Conservation (phyloP, 1,140 invertebrate species). For the Drosophila littoralis region DNA sequence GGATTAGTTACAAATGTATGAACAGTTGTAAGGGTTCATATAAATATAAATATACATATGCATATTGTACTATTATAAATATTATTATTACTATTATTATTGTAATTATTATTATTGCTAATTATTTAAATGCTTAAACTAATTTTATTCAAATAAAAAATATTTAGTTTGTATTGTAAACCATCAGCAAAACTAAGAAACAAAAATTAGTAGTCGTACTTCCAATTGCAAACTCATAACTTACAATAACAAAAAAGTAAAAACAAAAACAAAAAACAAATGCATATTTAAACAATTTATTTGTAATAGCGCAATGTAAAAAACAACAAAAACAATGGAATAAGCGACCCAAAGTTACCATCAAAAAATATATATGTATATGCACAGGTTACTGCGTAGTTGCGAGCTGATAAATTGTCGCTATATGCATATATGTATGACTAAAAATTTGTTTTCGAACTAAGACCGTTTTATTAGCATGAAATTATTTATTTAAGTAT, state of each 20-base stretch:
- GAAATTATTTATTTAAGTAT: constrained; percentile 76
- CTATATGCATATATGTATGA: constrained; percentile 20
- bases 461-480: constrained; percentile 63
- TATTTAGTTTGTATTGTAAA: constrained; percentile 72
- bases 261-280: constrained; percentile 50
- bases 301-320: constrained; percentile 77
- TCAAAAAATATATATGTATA: neutral
- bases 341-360: constrained; percentile 6
- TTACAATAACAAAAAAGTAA: constrained; percentile 16
- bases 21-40: constrained; percentile 68
- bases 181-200: constrained; percentile 29
- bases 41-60: constrained; percentile 63
- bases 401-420: constrained; percentile 4
- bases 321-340: constrained; percentile 45
- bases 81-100: constrained; percentile 58
- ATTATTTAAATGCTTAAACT: constrained; percentile 75
- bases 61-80: constrained; percentile 71
- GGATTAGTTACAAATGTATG: constrained; percentile 58
- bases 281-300: constrained; percentile 66
- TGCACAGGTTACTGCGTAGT: neutral
- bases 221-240: constrained; percentile 54
- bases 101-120: constrained; percentile 70
- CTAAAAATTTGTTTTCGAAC: constrained; percentile 54
- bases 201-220: constrained; percentile 70
- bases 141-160: constrained; percentile 59